Base-by-base conservation (phyloP, 2,113 vertebrate genomes). In the Tonatia bakeri region DNA sequence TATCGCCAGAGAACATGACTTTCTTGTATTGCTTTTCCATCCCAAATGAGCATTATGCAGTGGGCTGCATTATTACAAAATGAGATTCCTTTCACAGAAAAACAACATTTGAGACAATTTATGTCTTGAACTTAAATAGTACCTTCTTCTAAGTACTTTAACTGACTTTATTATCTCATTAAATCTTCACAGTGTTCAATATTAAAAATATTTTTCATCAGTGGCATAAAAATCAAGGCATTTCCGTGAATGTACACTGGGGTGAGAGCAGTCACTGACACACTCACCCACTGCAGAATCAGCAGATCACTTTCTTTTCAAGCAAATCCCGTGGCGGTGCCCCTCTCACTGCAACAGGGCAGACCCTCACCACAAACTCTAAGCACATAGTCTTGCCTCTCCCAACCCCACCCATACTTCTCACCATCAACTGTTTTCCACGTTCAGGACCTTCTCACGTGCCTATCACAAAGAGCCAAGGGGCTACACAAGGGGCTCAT, bases 121-220 rank as follows among this genome's bases (percentile, higher is more conserved):
- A 52, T 94, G 19, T 73, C 81, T 77, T 85, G 56, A 92, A 67
- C 69, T 95, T 77, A 83, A 92, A 85, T 76, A 43, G 54, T 31
- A 64, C 50, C 43, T 80, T 95, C 80, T 79, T 81, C 65, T 72
- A 93, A 86, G 87, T 28, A 75, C 28, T 11, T 90, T 70, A 65
- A 54, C 70, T 76, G 64, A 47, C 52, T 93, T 96, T 76, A 79
- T 69, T 77, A 54, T 84, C 67, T 87, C 70, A 76, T 84, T 91
- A 94, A 95, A 83, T 91, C 64, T 67, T 82, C 64, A 59, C 52
- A 91, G 50, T 59, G 93, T 79, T 79, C 50, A 50, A 20, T 70
- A 70, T 36, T 82, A 36, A 91, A 94, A 91, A 80, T 91, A 83
- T 75, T 88, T 82, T 64, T 91, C 56, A 94, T 31, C 47, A 15